Base-by-base conservation (phyloP, 2,888 invertebrate genomes). In the Entomobrya proxima region DNA sequence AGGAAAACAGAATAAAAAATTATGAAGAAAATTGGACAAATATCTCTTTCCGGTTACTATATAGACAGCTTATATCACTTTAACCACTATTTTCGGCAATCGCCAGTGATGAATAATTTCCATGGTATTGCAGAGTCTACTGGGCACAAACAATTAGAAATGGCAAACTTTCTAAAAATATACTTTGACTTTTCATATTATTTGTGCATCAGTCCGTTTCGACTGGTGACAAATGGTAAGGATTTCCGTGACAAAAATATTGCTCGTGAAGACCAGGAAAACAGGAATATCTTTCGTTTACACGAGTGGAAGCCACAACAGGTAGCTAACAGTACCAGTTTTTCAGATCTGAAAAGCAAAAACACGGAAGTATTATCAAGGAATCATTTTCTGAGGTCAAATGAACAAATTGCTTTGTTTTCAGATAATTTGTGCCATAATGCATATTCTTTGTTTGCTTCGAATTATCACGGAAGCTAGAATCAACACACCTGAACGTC, bases 161-260 rank as follows among this genome's bases (percentile, higher is more conserved):
- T 77, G n/a, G 40, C 61, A 61, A 77, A 77, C 35, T 79, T 67
- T n/a, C 11, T 79, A 7, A 64, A 30, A 27, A 52, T 80, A 24
- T 80, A 69, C 35, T 80, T 80, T 18, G 32, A 80, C 9, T 69
- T 69, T 55, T 5, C 37, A 0, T 80, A 80, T 18, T 80, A 80
- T 27, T 40, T 80, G 15, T 52, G 69, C 30, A 69, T 80, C 24
- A 69, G 69, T n/a, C 80, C 80, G 21, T 80, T 80, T 55, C 80
- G 80, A 15, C 21, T 80, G 13, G 37, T 64, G 13, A 44, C 27
- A 18, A 37, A 11, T 7, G 32, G 24, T 6, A 55, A 27, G 47
- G n/a, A 6, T 3, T 47, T 47, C 47, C 6, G n/a, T 21, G 27
- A 18, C 27, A 21, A 61, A 30, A 11, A 9, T 21, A 21, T 4